Conservation (phyloP, 2,888 invertebrate species). For the Hypena proboscidalis region DNA sequence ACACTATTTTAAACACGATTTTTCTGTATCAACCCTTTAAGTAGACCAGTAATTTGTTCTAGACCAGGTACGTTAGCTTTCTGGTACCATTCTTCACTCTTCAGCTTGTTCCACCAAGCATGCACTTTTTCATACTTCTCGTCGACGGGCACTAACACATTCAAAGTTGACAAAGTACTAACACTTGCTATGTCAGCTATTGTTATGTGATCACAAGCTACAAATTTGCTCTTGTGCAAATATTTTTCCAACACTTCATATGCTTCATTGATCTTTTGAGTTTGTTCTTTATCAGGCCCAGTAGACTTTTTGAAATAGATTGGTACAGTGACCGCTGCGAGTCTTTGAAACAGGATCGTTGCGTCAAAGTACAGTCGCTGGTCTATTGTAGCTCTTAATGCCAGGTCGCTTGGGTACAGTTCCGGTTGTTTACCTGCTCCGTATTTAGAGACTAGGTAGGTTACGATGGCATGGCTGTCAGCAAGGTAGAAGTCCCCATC, state of each 20-base stretch:
- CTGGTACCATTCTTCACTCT: constrained; percentile 48
- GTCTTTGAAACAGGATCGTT: constrained; percentile 40
- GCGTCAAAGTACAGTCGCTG: constrained; percentile 54
- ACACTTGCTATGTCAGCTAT: constrained; percentile 56
- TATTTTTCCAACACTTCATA: constrained; percentile 55
- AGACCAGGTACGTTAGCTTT: constrained; percentile 51
- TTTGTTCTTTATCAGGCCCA: constrained; percentile 34
- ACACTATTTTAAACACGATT: constrained; percentile 7
- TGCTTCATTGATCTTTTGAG: constrained; percentile 39
- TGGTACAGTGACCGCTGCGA: constrained; percentile 18
- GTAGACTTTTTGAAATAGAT: constrained; percentile 27
- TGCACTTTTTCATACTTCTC: constrained; percentile 44
- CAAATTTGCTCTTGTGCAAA: constrained; percentile 43
- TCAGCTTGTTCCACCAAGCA: constrained; percentile 46
- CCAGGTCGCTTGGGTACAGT: constrained; percentile 52
- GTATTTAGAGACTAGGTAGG: constrained; percentile 58
- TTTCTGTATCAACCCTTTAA: constrained; percentile 25
- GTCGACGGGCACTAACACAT: constrained; percentile 45
- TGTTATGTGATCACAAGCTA: constrained; percentile 51
- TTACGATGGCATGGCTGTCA: constrained; percentile 59
- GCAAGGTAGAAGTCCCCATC: constrained; percentile 53
- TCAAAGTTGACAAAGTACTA: constrained; percentile 45
- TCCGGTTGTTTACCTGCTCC: constrained; percentile 49
- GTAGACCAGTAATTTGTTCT: constrained; percentile 12
- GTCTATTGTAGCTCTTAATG: constrained; percentile 48